Evolutionary conservation across 2,113 vertebrate genomes (phyloP).

Genomic region (Pelvicachromis taeniatus): DNA sequence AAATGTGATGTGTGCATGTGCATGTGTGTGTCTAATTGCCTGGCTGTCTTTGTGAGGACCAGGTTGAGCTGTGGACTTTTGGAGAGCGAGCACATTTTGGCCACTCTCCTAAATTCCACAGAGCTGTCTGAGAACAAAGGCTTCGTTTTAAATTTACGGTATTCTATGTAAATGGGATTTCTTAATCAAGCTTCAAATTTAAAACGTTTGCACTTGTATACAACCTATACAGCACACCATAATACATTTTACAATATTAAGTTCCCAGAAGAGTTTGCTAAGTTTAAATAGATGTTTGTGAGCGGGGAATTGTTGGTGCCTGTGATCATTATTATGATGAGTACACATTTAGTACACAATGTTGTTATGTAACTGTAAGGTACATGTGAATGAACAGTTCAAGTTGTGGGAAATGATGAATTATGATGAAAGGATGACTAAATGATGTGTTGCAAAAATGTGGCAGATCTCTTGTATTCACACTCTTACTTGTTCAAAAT

Average conservation of each 20-base stretch:
- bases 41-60: background rate
- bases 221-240: background rate
- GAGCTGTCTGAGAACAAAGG: background rate
- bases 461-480: background rate
- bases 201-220: background rate
- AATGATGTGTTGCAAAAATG: background rate
- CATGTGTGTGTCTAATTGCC: background rate
- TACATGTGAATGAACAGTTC: background rate
- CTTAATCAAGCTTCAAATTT: background rate
- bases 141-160: background rate
- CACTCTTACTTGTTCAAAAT: background rate
- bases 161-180: background rate
- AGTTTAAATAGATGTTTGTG: background rate
- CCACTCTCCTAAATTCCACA: background rate
- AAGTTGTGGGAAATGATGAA: background rate
- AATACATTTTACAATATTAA: background rate
- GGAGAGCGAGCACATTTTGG: background rate
- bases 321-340: background rate
- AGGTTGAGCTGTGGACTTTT: background rate
- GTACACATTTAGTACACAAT: background rate
- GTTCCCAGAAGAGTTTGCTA: background rate
- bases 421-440: background rate
- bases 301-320: background rate
- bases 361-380: background rate
- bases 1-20: background rate